Evolutionary conservation across 2,797 vertebrate genomes (phyloP), one percentile per base, ranked within the genome.

Genomic region (Echeneis naucrates): DNA sequence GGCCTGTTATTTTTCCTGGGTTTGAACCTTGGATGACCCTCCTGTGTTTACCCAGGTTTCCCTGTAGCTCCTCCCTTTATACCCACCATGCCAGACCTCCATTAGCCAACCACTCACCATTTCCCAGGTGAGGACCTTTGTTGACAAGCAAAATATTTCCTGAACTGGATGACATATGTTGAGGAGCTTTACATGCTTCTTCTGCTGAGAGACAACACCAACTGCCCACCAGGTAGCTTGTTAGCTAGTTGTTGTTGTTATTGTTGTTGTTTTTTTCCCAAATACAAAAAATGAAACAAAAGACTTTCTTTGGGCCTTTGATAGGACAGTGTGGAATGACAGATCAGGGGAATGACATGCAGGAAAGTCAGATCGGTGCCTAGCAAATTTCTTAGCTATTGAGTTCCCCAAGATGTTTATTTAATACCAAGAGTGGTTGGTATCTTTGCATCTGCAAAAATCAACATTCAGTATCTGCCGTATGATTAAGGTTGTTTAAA

Each of bases 31-130:
- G 76, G 64, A 76, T 95, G 95, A 97, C 96, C 96, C 95, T 90
- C 90, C 87, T 93, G 92, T 96, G 92, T 97, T 97, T 96, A 96
- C 91, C 95, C 93, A 91, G 87, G 93, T 95, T 96, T 95, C 77
- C 90, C 88, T 87, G 1, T 3, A 33, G 52, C 75, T 77, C 95
- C 95, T 95, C 95, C 92, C 89, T 88, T 95, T 95, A 95, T 94
- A 90, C 92, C 87, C 88, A 90, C 91, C 88, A 88, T 88, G 89
- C 93, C 75, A 88, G 84, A 88, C 87, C 78, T 78, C 75, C 51
- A 61, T 59, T 68, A 0, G 14, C 50, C 35, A 21, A 1, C 66
- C 40, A 19, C 56, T 8, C 23, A 8, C 37, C 52, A 13, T 69
- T 81, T 76, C 53, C 57, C 66, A 72, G 52, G 61, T 58, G 79